Base-by-base conservation (phyloP, 2,888 invertebrate species). In the Boloria selene region DNA sequence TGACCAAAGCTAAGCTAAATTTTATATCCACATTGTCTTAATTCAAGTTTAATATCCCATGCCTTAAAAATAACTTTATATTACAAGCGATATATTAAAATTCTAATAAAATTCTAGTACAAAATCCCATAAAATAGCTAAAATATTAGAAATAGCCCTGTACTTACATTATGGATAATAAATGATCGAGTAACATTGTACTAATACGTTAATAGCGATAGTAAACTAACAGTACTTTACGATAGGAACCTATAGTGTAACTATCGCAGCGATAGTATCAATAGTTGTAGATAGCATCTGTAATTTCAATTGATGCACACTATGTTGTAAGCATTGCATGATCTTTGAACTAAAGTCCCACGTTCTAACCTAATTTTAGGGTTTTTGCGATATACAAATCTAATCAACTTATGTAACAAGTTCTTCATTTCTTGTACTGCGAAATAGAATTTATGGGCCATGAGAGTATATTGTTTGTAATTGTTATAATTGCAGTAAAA, bases 251-350 rank as follows among this genome's bases (percentile, higher is more conserved):
- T 17, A 42, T 54, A 42, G 13, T 54, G 42, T 54, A 53, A 66
- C 61, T 53, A 55, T 55, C 0, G 42, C 17, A 38, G 10, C 10
- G 31, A 38, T 38, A 38, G 31, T 38, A 38, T 38, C 31, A 38
- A 50, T 26, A 31, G 45, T 44, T 26, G n/a, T 45, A 64, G 64
- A 67, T 67, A 67, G 17, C 10, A 67, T 70, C 70, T 63, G 68
- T 70, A 69, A 69, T 69, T 64, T 61, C 62, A 60, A 68, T 65
- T 65, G 70, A 70, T 70, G 68, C 60, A 67, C 67, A 65, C 68
- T 63, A 60, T 69, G 67, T 61, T 64, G 67, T 67, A 69, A 69
- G 54, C 5, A 45, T 68, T 63, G 54, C 68, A 65, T 67, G 65
- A 69, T 65, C 60, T 59, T 63, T 51, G 54, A 68, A 64, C 61